Evolutionary conservation across 2,113 vertebrate genomes (phyloP).

Genomic region (Corythornis cristatus): DNA sequence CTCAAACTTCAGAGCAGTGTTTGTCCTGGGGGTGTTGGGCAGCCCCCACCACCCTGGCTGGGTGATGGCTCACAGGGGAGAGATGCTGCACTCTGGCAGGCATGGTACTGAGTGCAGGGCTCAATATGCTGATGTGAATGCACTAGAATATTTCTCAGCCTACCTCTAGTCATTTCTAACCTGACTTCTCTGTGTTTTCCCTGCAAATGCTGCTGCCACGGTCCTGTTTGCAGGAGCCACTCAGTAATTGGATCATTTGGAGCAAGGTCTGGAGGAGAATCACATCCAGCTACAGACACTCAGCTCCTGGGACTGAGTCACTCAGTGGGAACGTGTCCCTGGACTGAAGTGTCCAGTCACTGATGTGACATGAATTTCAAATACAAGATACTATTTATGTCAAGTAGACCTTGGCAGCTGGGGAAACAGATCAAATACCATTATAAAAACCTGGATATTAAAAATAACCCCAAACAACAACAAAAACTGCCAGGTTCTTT

Average conservation of each 20-base stretch:
- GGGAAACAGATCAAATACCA: not conserved
- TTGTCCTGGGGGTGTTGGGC: not conserved
- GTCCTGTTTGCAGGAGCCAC: not conserved
- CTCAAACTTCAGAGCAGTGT: not conserved
- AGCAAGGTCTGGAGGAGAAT: not conserved
- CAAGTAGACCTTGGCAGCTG: not conserved
- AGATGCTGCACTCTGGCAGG: rapidly evolving
- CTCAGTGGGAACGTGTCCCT: not conserved
- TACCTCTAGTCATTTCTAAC: not conserved
- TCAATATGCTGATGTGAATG: not conserved
- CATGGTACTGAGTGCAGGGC: not conserved
- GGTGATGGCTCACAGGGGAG: rapidly evolving
- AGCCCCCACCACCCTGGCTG: not conserved
- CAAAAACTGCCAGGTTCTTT: not conserved
- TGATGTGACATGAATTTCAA: not conserved
- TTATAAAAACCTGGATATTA: not conserved
- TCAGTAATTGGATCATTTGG: not conserved
- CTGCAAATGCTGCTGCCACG: rapidly evolving
- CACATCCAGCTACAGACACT: not conserved
- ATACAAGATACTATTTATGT: not conserved
- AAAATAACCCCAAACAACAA: not conserved
- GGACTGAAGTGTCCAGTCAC: not conserved
- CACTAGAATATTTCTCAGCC: not conserved
- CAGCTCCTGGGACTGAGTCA: not conserved
- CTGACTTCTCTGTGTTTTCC: not conserved